phyloP scores from a whole-genome alignment of 2,888 invertebrate species.

The Drosophila austrosaltans region DNA sequence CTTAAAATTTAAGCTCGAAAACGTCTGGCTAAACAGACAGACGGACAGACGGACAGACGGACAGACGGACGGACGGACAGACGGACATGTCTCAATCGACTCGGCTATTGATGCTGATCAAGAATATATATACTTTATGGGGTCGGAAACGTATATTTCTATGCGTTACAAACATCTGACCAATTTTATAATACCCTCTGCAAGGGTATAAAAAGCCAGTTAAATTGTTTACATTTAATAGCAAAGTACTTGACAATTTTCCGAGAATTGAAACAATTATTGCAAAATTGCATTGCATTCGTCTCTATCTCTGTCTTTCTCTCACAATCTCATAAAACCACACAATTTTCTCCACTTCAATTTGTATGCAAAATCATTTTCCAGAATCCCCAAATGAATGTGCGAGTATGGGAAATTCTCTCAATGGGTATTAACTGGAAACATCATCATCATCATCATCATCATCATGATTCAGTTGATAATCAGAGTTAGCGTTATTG shows the following conservation, averaged over 20 bases:
- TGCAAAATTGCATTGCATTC: conserved; percentile 3
- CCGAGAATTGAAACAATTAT: neutral
- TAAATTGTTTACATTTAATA: neutral
- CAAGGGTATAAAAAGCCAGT: neutral
- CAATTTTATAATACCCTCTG: no score
- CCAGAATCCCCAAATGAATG: neutral
- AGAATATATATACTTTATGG: no score
- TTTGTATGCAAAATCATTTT: conserved; percentile 12
- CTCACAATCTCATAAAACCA: neutral
- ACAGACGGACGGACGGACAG: no score
- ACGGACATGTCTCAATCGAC: no score
- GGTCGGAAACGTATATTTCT: no score
- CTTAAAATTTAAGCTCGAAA: no score
- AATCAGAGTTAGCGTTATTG: neutral
- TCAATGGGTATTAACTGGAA: conserved; percentile 3
- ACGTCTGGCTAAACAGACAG: no score
- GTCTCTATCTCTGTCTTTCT: neutral
- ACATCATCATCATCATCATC: neutral
- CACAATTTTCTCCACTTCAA: conserved; percentile 6
- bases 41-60: no score
- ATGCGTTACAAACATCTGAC: no score
- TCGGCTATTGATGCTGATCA: no score
- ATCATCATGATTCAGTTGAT: neutral
- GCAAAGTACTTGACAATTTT: neutral
- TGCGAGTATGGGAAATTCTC: neutral